phyloP scores from a whole-genome alignment of 30 jellyfish, hydroid and myxozoan genomes.

The Turritopsis rubra region DNA sequence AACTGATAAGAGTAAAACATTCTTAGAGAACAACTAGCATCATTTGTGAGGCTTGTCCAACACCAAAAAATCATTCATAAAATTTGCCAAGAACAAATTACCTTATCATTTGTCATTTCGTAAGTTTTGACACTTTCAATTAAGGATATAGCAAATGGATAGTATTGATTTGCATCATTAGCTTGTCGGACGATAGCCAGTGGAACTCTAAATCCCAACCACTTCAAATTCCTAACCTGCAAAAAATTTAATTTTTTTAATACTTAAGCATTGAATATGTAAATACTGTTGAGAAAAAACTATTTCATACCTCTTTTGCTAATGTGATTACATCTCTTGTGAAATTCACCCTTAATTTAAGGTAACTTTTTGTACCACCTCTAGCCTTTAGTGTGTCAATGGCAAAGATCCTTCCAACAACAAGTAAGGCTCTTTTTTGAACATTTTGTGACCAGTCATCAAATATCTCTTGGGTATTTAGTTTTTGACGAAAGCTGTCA shows the following conservation, averaged over 20 bases:
- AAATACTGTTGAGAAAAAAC: neutral
- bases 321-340: constrained; percentile 86
- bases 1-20: no score
- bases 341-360: constrained; percentile 75
- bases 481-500: constrained; percentile 70
- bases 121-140: constrained; percentile 88
- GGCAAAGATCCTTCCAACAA: constrained; percentile 79
- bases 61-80: neutral
- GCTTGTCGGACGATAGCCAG: constrained; percentile 95
- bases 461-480: constrained; percentile 84
- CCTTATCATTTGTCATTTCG: constrained; percentile 87
- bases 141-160: constrained; percentile 87
- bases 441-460: constrained; percentile 99
- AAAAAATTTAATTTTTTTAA: neutral
- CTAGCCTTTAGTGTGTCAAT: constrained; percentile 65
- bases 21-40: neutral
- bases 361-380: constrained; percentile 61
- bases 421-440: constrained; percentile 84
- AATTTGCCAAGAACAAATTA: neutral
- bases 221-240: constrained; percentile 85
- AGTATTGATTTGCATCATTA: constrained; percentile 94
- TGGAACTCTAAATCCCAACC: constrained; percentile 95
- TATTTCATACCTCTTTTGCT: constrained; percentile 77
- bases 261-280: neutral
- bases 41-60: neutral